phyloP scores from a whole-genome alignment of 2,113 vertebrate species.

The Corydoras sp. region DNA sequence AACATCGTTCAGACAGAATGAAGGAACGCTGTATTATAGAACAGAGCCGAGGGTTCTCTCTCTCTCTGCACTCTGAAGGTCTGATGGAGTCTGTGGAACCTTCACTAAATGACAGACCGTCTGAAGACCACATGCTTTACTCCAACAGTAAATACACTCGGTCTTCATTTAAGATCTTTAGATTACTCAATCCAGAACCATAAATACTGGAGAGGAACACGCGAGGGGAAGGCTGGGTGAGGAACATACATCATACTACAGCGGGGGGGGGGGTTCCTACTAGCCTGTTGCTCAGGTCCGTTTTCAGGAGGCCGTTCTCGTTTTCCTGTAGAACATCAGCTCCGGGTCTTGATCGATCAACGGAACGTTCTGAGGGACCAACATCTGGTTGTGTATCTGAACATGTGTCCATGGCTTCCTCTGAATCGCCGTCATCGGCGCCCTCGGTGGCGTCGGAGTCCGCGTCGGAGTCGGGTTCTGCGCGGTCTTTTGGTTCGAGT shows the following conservation, averaged over 20 bases:
- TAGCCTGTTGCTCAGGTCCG: constrained; percentile 80
- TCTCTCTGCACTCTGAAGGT: no score
- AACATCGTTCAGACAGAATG: no score
- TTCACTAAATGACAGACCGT: no score
- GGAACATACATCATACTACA: constrained; percentile 11
- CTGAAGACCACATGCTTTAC: no score
- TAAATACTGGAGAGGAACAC: background rate
- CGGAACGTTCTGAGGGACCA: constrained; percentile 38
- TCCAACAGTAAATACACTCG: no score
- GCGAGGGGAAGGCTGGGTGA: background rate
- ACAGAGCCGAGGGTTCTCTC: no score
- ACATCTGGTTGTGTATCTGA: constrained; percentile 51
- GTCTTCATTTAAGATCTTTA: background rate
- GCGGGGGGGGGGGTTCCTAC: constrained; percentile 59
- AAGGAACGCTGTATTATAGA: no score
- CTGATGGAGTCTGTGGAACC: no score
- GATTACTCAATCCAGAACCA: constrained; percentile 11
- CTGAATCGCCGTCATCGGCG: constrained; percentile 58
- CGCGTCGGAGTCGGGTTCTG: constrained; percentile 20
- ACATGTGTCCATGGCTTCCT: constrained; percentile 50
- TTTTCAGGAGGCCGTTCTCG: constrained; percentile 47
- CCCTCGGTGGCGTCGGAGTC: constrained; percentile 57
- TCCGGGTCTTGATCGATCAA: constrained; percentile 46
- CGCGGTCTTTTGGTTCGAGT: constrained; percentile 37
- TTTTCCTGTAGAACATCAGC: constrained; percentile 39